Evolutionary conservation across 1,140 invertebrate species (phyloP).

Genomic region (Trichonephila inaurata): DNA sequence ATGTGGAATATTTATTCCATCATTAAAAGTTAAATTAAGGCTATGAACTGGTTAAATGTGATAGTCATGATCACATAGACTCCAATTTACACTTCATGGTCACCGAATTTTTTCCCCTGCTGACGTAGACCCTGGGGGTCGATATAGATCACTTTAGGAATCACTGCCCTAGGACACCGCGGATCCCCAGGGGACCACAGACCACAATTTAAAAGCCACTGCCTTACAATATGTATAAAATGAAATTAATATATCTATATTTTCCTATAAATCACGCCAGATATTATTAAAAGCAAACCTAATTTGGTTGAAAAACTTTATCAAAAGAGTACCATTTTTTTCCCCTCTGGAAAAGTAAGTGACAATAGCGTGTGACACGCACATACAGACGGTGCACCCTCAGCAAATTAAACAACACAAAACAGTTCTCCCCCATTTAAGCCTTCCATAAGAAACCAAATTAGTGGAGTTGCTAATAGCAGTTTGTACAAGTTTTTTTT

Average conservation of each 20-base stretch:
- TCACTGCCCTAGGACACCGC: too few species aligned
- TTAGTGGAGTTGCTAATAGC: constrained; percentile 43
- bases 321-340: not conserved
- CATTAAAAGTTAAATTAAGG: too few species aligned
- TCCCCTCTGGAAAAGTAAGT: not conserved
- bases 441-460: constrained; percentile 35
- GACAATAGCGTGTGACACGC: constrained; percentile 1
- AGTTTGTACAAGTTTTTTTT: constrained; percentile 19
- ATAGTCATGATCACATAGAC: too few species aligned
- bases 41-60: too few species aligned
- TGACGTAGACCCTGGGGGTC: too few species aligned
- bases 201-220: too few species aligned
- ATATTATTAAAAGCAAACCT: too few species aligned
- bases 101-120: too few species aligned
- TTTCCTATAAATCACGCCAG: not conserved
- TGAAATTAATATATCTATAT: constrained; percentile 2
- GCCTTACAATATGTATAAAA: not conserved
- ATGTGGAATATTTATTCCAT: too few species aligned
- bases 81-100: too few species aligned
- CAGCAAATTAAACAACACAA: constrained; percentile 11
- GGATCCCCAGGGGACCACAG: too few species aligned
- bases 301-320: not conserved
- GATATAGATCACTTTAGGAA: too few species aligned
- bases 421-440: not conserved
- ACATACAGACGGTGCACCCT: not conserved